Base-by-base conservation (phyloP, 2,113 vertebrate genomes). In the Oreocharis arfaki region DNA sequence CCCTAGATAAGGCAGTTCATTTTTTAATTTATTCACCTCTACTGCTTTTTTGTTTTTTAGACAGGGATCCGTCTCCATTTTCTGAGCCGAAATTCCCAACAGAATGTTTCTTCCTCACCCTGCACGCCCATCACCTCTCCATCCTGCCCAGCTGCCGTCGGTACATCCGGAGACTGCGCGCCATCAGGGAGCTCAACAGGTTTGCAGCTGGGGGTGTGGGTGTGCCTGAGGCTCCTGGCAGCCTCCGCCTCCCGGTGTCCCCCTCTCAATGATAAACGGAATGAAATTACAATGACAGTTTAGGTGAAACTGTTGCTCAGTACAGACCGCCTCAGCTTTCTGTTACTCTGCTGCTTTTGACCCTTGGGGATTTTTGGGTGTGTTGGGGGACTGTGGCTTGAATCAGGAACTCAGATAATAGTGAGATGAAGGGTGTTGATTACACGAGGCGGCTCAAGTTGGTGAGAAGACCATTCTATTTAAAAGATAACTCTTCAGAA, bases 41-140 rank as follows among this genome's bases (percentile, higher is more conserved):
- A 0, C 16, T 64, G 44, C 39, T 69, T 24, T 7, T 42, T 59
- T 92, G 89, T 67, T 87, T 91, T 87, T 27, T 61, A 99, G 99
- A 98, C 85, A 98, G 98, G 78, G 99, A 99, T 81, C 98, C 98
- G 14, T 97, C 97, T 75, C 98, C 98, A 7, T 99, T 99, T 94
- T 98, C 99, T 56, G 99, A 99, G 97, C 99, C 99, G 8, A 99
- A 99, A 94, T 99, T 99, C 96, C 99, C 99, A 4, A 99, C 99
- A 0, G 99, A 99, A 89, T 99, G 99, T 96, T 99, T 99, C 98
- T 99, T 99, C 95, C 98, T 99, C 61, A 99, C 99, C 2, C 98
- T 99, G 95, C 99, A 99, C 13, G 97, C 99, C 47, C 99, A 99
- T 92, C 99, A 99, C 95, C 98, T 99, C 92, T 99, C 99, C 37